A percentile compares a stretch with the other conserved stretches of the same genome.
These are phyloP conservation scores for Meriones psammophilus DNA, from an alignment of 2,797 vertebrate genomes.

Conservation along the genomic window DNA sequence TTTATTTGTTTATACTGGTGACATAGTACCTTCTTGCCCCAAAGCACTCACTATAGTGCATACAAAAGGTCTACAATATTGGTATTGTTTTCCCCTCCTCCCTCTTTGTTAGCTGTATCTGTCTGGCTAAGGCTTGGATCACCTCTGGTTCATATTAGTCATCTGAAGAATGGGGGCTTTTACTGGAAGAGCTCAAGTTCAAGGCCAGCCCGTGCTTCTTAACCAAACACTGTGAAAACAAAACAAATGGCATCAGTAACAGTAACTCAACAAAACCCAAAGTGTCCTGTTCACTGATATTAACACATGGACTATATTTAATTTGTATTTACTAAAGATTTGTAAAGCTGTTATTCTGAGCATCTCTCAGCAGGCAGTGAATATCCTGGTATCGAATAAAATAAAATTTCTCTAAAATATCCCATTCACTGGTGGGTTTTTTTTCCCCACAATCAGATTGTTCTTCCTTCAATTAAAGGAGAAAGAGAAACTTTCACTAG, in stretches of 20 bases:
- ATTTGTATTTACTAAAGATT: neutral
- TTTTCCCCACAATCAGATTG: neutral
- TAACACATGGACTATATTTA: neutral
- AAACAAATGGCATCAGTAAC: neutral
- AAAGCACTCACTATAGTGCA: neutral
- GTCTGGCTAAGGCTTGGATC: neutral
- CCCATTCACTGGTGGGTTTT: slow-evolving; percentile 20
- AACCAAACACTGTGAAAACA: neutral
- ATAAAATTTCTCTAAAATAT: slow-evolving; percentile 44
- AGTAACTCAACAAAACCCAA: neutral
- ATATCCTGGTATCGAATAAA: slow-evolving; percentile 26
- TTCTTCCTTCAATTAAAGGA: neutral
- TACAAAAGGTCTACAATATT: neutral
- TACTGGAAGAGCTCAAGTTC: neutral
- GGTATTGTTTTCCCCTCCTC: too few relatives aligned
- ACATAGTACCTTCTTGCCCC: neutral
- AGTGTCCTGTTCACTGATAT: neutral
- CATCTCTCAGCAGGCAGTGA: neutral
- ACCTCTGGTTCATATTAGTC: neutral
- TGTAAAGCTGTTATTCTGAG: neutral
- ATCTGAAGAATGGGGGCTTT: slow-evolving; percentile 26
- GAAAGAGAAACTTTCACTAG: neutral
- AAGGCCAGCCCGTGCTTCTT: neutral
- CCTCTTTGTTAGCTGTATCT: neutral
- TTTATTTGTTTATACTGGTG: slow-evolving; percentile 12